These are phyloP conservation scores for Athetis lepigone DNA, from an alignment of 2,888 invertebrate species.

Conservation along the genomic window DNA sequence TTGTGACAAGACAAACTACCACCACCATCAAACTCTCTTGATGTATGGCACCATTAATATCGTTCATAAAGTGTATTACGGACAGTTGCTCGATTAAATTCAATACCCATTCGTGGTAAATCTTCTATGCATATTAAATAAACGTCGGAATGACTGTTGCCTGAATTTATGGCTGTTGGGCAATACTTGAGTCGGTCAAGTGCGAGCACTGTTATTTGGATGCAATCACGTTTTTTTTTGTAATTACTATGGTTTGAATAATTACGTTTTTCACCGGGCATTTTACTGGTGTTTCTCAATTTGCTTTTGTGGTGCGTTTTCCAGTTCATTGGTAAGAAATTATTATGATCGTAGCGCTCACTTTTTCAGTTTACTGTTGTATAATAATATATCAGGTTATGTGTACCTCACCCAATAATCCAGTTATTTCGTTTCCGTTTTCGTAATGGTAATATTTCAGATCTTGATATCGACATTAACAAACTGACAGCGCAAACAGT, in stretches of 20 bases:
- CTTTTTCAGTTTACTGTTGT: too few species aligned
- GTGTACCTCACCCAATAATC: not conserved
- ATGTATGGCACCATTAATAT: conserved; percentile 74
- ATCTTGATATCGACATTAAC: conserved; percentile 8
- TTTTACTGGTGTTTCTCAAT: conserved; percentile 26
- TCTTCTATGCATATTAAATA: conserved; percentile 88
- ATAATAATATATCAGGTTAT: not conserved
- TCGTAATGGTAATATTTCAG: not conserved
- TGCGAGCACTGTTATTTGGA: conserved; percentile 54
- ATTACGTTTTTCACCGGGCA: conserved; percentile 1
- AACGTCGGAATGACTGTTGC: conserved; percentile 80
- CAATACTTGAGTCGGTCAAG: conserved; percentile 67
- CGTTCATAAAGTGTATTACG: conserved; percentile 82
- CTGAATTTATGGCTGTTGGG: conserved; percentile 82
- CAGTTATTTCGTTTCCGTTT: not conserved
- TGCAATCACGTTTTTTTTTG: conserved; percentile 49
- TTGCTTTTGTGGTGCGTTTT: conserved; percentile 7
- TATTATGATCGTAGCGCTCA: too few species aligned
- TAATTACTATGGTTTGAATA: conserved; percentile 42
- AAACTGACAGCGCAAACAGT: conserved; percentile 23
- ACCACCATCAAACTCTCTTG: conserved; percentile 64
- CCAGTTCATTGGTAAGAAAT: too few species aligned
- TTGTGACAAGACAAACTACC: conserved; percentile 72
- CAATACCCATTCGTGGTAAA: conserved; percentile 86
- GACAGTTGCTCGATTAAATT: conserved; percentile 84